phyloP scores from a whole-genome alignment of 1,140 invertebrate species.

The Zaprionus davidi region DNA sequence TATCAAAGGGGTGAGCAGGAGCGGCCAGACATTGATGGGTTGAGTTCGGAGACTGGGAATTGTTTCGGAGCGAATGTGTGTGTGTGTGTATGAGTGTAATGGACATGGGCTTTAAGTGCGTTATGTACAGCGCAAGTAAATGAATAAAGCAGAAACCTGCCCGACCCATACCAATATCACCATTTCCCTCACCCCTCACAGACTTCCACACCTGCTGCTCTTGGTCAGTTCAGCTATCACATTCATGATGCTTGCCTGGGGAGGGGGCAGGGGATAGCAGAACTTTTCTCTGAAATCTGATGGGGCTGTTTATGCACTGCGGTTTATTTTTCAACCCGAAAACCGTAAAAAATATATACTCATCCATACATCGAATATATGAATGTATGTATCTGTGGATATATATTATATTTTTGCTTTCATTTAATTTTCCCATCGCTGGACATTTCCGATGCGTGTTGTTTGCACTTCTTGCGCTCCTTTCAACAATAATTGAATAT shows the following conservation, averaged over 20 bases:
- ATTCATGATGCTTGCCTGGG: not conserved
- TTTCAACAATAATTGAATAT: slow-evolving; percentile 71
- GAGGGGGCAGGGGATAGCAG: not conserved
- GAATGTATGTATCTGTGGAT: not conserved
- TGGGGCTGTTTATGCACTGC: slow-evolving; percentile 63
- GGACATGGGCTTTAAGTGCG: slow-evolving; percentile 70
- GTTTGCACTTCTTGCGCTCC: slow-evolving; percentile 52
- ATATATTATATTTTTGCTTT: slow-evolving; percentile 35
- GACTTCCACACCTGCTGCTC: not conserved
- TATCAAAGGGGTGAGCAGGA: not conserved
- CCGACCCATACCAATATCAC: not conserved
- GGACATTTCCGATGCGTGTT: slow-evolving; percentile 23
- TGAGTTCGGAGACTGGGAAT: slow-evolving; percentile 25
- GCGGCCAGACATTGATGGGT: slow-evolving; percentile 37
- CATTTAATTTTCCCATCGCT: slow-evolving; percentile 38
- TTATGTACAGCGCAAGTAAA: slow-evolving; percentile 45
- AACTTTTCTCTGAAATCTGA: slow-evolving; percentile 22
- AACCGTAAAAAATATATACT: not conserved
- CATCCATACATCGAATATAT: not conserved
- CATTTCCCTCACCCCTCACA: slow-evolving; percentile 7
- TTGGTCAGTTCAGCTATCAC: slow-evolving; percentile 18
- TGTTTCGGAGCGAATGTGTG: not conserved
- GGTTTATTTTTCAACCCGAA: slow-evolving; percentile 50
- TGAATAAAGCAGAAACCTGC: slow-evolving; percentile 39
- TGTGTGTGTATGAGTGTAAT: slow-evolving; percentile 23